phyloP scores from a whole-genome alignment of 2,888 invertebrate species.

The Apocheima hispidaria region DNA sequence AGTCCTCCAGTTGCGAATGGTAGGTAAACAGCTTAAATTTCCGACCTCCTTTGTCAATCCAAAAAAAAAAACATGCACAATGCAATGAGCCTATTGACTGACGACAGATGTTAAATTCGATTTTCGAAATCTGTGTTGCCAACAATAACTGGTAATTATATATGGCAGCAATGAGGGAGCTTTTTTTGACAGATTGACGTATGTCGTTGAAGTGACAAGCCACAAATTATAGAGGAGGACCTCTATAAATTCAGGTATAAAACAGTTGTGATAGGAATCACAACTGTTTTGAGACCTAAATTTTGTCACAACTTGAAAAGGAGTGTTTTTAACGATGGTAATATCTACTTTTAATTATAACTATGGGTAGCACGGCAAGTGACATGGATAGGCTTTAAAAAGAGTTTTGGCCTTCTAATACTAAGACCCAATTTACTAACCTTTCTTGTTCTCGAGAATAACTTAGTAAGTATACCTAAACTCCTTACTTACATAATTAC shows the following conservation, averaged over 20 bases:
- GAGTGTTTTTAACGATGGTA: background rate
- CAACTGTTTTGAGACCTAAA: too few species aligned
- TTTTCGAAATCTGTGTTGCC: constrained; percentile 73
- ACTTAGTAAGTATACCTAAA: too few species aligned
- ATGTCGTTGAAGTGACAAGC: constrained; percentile 57
- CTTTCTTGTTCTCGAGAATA: too few species aligned
- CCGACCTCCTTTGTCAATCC: constrained; percentile 35
- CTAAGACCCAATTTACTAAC: too few species aligned
- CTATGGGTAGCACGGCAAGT: too few species aligned
- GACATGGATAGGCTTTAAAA: too few species aligned
- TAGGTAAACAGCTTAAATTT: constrained; percentile 38
- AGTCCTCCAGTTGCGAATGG: constrained; percentile 25
- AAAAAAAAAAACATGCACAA: constrained; percentile 39
- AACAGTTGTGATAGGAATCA: too few species aligned
- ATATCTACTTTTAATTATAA: background rate
- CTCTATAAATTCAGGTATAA: too few species aligned
- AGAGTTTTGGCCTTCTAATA: too few species aligned
- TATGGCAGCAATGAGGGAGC: constrained; percentile 48
- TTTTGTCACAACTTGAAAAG: background rate
- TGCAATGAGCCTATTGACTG: constrained; percentile 72
- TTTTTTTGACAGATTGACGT: constrained; percentile 47
- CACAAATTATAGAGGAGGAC: constrained; percentile 46
- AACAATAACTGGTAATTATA: constrained; percentile 69
- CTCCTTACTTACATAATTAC: too few species aligned
- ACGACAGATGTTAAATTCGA: constrained; percentile 77